Percentiles rank a stretch among this genome's conserved stretches.
phyloP scores from a whole-genome alignment of 1,140 invertebrate genomes.

The Drosophila nebulosa region DNA sequence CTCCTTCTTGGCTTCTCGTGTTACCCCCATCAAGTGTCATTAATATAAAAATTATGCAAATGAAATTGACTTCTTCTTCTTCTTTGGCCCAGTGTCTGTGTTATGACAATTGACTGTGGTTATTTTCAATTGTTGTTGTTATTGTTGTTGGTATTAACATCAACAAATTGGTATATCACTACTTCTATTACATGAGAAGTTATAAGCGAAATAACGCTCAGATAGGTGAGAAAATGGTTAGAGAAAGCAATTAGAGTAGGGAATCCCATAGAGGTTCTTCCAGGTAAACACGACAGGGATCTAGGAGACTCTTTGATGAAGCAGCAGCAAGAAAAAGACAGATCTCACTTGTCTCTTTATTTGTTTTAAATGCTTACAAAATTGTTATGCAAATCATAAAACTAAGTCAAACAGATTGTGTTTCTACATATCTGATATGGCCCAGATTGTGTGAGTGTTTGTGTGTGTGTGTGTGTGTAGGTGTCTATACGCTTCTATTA shows the following conservation, averaged over 20 bases:
- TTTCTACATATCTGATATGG: neutral
- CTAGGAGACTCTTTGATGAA: no score
- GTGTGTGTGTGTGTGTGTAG: neutral
- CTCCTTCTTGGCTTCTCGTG: neutral
- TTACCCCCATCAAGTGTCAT: constrained; percentile 34
- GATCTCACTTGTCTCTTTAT: neutral
- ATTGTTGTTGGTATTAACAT: neutral
- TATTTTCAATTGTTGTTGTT: neutral
- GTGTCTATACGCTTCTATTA: constrained; percentile 5
- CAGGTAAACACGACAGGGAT: no score
- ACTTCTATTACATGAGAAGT: no score
- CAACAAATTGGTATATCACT: neutral
- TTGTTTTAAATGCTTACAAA: constrained; percentile 36
- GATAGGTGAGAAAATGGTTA: no score
- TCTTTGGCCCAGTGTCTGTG: constrained; percentile 4
- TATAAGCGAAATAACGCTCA: no score
- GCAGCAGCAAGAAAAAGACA: neutral
- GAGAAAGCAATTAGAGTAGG: no score
- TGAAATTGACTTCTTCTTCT: constrained; percentile 56
- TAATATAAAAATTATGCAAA: constrained; percentile 66
- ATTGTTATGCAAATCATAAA: constrained; percentile 43
- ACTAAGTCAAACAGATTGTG: constrained; percentile 6
- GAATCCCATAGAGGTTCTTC: no score
- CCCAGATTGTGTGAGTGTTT: neutral
- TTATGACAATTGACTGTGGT: neutral